Evolutionary conservation across 2,797 vertebrate genomes (phyloP).

Genomic region (Gila robusta): DNA sequence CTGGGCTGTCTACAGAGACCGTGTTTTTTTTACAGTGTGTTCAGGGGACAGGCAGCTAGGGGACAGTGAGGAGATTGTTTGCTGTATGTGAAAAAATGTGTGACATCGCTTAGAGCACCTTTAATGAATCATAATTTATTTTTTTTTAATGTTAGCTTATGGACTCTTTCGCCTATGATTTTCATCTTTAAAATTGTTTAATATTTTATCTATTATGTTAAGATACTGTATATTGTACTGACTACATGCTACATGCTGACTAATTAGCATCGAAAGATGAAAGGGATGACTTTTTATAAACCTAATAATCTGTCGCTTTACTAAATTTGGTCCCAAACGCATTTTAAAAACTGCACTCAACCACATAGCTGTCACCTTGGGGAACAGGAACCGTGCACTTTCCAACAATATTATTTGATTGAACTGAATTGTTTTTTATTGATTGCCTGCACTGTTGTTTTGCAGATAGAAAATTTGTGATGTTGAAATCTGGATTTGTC

Average conservation of each 20-base stretch:
- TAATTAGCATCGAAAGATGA: not conserved
- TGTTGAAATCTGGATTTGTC: constrained; percentile 39
- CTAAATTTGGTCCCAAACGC: not conserved
- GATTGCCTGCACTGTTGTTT: not conserved
- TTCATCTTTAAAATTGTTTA: not conserved
- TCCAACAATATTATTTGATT: constrained; percentile 8
- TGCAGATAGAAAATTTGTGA: not conserved
- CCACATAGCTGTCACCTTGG: not conserved
- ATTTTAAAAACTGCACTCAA: constrained; percentile 3
- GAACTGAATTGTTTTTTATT: constrained; percentile 8
- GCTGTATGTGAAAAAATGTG: no score
- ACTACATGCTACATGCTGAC: no score
- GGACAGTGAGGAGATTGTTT: no score
- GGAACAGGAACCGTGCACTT: not conserved
- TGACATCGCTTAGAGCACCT: no score
- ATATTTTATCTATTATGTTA: not conserved
- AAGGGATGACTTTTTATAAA: not conserved
- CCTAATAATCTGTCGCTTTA: not conserved
- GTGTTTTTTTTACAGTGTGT: no score
- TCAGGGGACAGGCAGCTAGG: no score
- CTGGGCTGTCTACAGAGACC: no score
- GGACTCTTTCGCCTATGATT: not conserved
- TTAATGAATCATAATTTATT: not conserved
- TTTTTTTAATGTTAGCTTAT: not conserved
- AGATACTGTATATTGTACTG: not conserved